Percentiles rank a stretch among this genome's conserved stretches.
phyloP scores from a whole-genome alignment of 2,113 vertebrate species.

The Pteruthius melanotis region DNA sequence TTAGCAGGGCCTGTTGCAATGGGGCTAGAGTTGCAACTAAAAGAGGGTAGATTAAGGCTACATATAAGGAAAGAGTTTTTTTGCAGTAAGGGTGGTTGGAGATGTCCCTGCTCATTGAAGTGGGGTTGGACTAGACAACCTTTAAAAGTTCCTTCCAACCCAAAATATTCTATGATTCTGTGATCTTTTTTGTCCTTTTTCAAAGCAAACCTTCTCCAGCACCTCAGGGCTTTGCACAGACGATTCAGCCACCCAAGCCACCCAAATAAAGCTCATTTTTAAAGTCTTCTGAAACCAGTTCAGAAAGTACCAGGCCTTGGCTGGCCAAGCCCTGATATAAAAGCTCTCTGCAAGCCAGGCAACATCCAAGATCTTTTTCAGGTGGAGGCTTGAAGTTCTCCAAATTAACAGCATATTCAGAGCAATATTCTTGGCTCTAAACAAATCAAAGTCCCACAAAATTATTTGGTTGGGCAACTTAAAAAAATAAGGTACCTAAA shows the following conservation, averaged over 20 bases:
- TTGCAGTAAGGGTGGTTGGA: background rate
- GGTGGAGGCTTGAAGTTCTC: background rate
- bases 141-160: background rate
- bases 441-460: background rate
- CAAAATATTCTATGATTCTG: background rate
- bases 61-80: background rate
- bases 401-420: background rate
- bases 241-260: background rate
- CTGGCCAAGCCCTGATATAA: background rate
- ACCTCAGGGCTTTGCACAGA: background rate
- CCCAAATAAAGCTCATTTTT: background rate
- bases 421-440: background rate
- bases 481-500: background rate
- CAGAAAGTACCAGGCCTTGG: background rate
- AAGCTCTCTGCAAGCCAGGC: background rate
- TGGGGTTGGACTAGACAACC: background rate
- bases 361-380: background rate
- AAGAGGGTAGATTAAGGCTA: background rate
- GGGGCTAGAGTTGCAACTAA: background rate
- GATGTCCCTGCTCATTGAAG: background rate
- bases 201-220: background rate
- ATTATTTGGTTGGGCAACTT: background rate
- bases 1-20: background rate
- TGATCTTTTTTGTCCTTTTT: background rate
- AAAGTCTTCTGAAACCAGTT: background rate